Evolutionary conservation across 2,888 invertebrate species (phyloP), one percentile per base, ranked within the genome.

Genomic region (Drosophila greeni): DNA sequence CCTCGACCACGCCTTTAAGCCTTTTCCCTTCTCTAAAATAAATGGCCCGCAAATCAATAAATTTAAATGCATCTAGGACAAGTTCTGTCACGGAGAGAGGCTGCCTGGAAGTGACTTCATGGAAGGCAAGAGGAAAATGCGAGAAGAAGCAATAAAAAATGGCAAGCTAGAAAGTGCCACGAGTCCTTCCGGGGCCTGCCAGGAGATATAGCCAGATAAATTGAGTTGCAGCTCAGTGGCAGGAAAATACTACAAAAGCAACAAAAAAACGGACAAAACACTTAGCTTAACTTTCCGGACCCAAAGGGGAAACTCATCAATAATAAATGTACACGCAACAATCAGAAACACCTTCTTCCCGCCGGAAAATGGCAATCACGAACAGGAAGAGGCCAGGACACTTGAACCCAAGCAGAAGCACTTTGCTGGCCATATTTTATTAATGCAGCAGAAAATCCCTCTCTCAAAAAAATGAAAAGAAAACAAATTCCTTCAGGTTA

Each of bases 401-500:
- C 29, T 45, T 45, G 45, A 29, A 29, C 47, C 31, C 20, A n/a
- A 23, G 34, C 20, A 56, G 34, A 62, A 47, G 24, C 52, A 76
- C 56, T 69, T 70, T 33, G 64, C 37, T 73, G 66, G 61, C 70
- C 70, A 80, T 82, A 43, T 76, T 72, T 74, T 84, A 74, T 84
- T 74, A 76, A 79, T 76, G 69, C 57, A 56, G 57, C 61, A 60
- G 33, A 26, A 61, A 74, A 67, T 72, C 68, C 68, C 34, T 31
- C 52, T 52, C 64, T 58, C 53, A 66, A 60, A 39, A 11, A 33
- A 31, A 39, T 36, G 23, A 24, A 39, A 24, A 39, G 6, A 29
- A 18, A 12, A 26, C 14, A 5, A n/a, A 1, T 18, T 47, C 5
- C 36, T 18, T 23, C 37, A 45, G 23, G 34, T 65, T 62, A 65